A percentile compares a stretch with the other conserved stretches of the same genome.
Evolutionary conservation across 2,113 vertebrate genomes (phyloP).

Genomic region (Muntiacus muntjak): DNA sequence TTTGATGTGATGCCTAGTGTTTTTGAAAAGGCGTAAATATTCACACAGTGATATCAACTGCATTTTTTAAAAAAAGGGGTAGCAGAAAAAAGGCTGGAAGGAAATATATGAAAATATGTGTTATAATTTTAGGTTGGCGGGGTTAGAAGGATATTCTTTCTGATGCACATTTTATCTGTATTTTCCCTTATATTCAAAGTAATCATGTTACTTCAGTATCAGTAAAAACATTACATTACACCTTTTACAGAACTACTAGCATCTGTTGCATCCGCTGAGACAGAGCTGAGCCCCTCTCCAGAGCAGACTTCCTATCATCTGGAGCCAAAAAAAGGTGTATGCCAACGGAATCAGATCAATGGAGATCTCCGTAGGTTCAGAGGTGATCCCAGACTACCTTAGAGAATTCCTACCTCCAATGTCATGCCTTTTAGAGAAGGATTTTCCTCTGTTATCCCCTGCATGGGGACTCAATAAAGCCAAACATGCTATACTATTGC

Average conservation of each 20-base stretch:
- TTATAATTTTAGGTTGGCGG: not conserved
- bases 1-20: not conserved
- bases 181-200: not conserved
- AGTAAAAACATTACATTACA: not conserved
- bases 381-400: not conserved
- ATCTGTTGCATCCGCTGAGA: not conserved
- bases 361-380: not conserved
- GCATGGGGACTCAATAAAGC: not conserved
- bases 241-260: not conserved
- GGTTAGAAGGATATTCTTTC: not conserved
- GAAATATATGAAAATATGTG: not conserved
- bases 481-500: not conserved
- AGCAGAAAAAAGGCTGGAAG: not conserved
- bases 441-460: not conserved
- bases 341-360: rapidly evolving
- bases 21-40: not conserved
- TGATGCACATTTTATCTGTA: not conserved
- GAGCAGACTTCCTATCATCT: not conserved
- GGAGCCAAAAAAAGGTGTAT: not conserved
- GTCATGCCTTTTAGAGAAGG: not conserved
- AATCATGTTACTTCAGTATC: not conserved
- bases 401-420: not conserved
- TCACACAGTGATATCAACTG: not conserved
- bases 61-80: not conserved
- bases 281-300: not conserved